Evolutionary conservation across 2,797 vertebrate genomes (phyloP).

Genomic region (Oreochromis grahami): DNA sequence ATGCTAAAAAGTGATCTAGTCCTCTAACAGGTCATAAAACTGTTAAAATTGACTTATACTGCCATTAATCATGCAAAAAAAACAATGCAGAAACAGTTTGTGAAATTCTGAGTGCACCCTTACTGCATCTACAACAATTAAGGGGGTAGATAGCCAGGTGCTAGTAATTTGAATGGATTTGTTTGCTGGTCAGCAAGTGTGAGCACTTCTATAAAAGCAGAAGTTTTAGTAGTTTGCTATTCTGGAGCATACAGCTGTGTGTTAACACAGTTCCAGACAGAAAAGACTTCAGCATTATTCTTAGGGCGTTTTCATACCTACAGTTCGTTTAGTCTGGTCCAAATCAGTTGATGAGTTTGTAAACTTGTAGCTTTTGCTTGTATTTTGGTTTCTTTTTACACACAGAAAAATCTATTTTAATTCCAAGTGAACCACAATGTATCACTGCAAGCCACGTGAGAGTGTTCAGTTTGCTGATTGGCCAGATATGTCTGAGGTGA

Average conservation of each 20-base stretch:
- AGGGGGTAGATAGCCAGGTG: background rate
- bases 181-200: accelerated
- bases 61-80: background rate
- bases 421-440: background rate
- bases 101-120: background rate
- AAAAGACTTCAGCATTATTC: background rate
- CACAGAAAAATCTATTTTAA: accelerated
- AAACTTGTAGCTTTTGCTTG: background rate
- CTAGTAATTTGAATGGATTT: background rate
- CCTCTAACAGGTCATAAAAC: background rate
- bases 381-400: background rate
- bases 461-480: background rate
- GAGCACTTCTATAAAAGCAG: background rate
- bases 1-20: background rate
- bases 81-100: background rate
- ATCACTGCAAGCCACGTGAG: background rate
- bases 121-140: background rate
- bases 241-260: background rate
- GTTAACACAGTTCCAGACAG: background rate
- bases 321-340: background rate
- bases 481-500: background rate
- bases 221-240: background rate
- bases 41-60: background rate
- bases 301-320: background rate
- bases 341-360: background rate